A percentile compares a stretch with the other conserved stretches of the same genome.
These are phyloP conservation scores for Thaleichthys pacificus DNA, from an alignment of 2,797 vertebrate genomes.

Conservation along the genomic window DNA sequence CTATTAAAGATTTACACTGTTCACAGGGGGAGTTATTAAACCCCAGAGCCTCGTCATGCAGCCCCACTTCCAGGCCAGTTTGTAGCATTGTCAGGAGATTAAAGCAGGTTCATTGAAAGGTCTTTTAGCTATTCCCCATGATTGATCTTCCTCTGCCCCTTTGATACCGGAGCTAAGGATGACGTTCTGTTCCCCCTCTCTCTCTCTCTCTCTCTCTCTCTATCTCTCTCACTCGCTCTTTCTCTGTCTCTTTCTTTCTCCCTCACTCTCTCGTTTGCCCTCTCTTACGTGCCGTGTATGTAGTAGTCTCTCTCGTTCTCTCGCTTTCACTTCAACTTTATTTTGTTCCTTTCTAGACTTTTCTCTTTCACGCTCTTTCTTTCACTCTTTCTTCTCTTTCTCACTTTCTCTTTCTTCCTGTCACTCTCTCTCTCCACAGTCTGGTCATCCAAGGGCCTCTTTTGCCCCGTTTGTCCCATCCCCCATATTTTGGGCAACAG, in stretches of 20 bases:
- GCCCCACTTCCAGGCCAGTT: conserved; percentile 68
- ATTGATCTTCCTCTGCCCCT: conserved; percentile 58
- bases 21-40: conserved; percentile 71
- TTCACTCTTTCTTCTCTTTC: conserved; percentile 1
- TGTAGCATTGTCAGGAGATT: conserved; percentile 72
- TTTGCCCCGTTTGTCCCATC: conserved; percentile 19
- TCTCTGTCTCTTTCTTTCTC: conserved; percentile 26
- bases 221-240: background rate
- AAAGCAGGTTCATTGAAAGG: conserved; percentile 70
- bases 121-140: conserved; percentile 66
- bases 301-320: conserved; percentile 36
- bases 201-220: background rate
- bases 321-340: background rate
- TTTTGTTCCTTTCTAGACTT: background rate
- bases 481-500: conserved; percentile 45
- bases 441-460: too few relatives aligned
- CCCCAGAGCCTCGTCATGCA: conserved; percentile 55
- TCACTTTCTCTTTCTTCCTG: background rate
- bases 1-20: conserved; percentile 67
- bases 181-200: conserved; percentile 18
- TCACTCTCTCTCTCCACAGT: too few relatives aligned
- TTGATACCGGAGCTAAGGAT: conserved; percentile 43
- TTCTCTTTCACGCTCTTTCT: background rate
- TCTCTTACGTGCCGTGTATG: conserved; percentile 12
- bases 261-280: conserved; percentile 17